A percentile compares a stretch with the other conserved stretches of the same genome.
These are phyloP conservation scores for Megatriorchis doriae DNA, from an alignment of 2,113 vertebrate species.

Conservation along the genomic window DNA sequence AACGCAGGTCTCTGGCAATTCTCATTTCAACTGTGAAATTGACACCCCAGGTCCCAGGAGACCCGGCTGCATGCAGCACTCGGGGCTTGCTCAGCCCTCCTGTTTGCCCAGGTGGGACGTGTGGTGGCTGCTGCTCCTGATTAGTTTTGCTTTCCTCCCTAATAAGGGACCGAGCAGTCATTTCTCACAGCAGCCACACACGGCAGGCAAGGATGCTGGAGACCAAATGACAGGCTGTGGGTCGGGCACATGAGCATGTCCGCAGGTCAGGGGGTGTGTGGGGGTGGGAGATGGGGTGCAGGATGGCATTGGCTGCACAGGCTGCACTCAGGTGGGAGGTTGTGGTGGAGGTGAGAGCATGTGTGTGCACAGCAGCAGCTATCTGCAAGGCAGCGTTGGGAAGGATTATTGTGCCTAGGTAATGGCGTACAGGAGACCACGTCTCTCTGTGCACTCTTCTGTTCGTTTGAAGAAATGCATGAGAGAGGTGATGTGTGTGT, in stretches of 20 bases:
- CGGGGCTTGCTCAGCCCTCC: neutral
- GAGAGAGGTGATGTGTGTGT: neutral
- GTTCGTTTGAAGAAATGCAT: neutral
- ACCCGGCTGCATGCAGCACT: rapidly evolving
- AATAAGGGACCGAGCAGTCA: rapidly evolving
- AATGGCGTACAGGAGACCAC: rapidly evolving
- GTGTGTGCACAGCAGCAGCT: neutral
- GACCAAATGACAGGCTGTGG: neutral
- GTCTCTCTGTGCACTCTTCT: neutral
- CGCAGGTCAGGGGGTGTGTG: rapidly evolving
- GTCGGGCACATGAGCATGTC: rapidly evolving
- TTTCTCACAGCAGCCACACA: rapidly evolving
- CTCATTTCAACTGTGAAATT: neutral
- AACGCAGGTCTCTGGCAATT: neutral
- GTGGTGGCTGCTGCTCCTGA: neutral
- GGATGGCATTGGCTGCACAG: neutral
- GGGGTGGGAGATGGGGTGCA: neutral
- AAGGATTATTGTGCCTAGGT: neutral
- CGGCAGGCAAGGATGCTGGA: neutral
- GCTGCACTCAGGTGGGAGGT: neutral
- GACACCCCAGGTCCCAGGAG: rapidly evolving
- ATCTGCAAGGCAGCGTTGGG: rapidly evolving
- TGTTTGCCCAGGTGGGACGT: neutral
- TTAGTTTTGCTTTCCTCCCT: neutral
- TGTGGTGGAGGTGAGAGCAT: rapidly evolving